Conservation (phyloP, 2,113 vertebrate genomes). For the Solea senegalensis region DNA sequence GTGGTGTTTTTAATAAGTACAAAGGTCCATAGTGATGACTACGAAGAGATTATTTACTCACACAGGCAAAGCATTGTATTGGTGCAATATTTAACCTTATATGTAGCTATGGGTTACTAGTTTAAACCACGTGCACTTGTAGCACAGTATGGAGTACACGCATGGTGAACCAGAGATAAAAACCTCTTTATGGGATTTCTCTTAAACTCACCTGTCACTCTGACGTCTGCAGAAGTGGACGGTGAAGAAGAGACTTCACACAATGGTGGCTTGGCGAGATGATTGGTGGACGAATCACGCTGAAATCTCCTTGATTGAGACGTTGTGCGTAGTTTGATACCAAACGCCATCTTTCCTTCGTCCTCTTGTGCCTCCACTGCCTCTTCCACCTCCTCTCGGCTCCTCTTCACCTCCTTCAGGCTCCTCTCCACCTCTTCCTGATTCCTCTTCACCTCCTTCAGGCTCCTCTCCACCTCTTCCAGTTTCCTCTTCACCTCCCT, state of each 20-base stretch:
- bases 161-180: too few species aligned
- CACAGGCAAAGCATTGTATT: background rate
- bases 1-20: conserved; percentile 44
- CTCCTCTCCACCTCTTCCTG: conserved; percentile 30
- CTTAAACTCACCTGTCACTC: conserved; percentile 83
- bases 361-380: conserved; percentile 50
- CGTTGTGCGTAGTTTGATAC: conserved; percentile 90
- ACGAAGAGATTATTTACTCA: conserved; percentile 41
- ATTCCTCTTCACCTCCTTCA: conserved; percentile 65
- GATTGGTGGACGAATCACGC: conserved; percentile 61
- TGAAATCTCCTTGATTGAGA: conserved; percentile 83
- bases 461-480: conserved; percentile 36
- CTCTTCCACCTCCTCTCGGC: conserved; percentile 35
- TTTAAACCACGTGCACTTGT: background rate
- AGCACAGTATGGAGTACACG: background rate
- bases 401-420: conserved; percentile 44
- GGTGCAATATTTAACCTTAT: conserved; percentile 36
- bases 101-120: background rate
- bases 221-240: conserved; percentile 38
- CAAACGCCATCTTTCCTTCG: conserved; percentile 83
- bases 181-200: background rate
- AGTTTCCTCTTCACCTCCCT: conserved; percentile 37
- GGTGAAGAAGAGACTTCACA: conserved; percentile 45
- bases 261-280: conserved; percentile 62
- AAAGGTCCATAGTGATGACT: conserved; percentile 47